phyloP scores from a whole-genome alignment of 1,140 invertebrate species.

The Cylas formicarius region DNA sequence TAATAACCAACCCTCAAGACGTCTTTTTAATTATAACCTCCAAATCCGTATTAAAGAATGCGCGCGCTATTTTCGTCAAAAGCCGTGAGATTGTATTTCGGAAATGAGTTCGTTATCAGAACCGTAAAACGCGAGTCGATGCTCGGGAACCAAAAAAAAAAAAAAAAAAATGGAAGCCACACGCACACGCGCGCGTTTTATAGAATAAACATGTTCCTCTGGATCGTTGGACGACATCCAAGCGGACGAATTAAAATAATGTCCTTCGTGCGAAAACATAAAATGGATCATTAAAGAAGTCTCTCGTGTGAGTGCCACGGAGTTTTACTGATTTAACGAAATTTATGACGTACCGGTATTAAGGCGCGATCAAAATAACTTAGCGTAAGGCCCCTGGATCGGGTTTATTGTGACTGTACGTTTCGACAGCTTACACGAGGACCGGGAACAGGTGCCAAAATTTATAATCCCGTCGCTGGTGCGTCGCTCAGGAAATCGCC shows the following conservation, averaged over 20 bases:
- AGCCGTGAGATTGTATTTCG: slow-evolving; percentile 23
- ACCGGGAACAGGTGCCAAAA: slow-evolving; percentile 22
- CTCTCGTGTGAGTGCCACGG: slow-evolving; percentile 35
- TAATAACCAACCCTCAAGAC: slow-evolving; percentile 19
- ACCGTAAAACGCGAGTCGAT: slow-evolving; percentile 29
- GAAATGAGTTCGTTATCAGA: slow-evolving; percentile 35
- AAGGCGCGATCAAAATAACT: slow-evolving; percentile 27
- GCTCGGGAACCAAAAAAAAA: slow-evolving; percentile 12
- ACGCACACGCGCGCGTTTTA: slow-evolving; percentile 15
- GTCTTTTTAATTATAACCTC: slow-evolving; percentile 23
- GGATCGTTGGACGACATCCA: slow-evolving; percentile 36
- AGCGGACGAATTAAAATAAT: slow-evolving; percentile 42
- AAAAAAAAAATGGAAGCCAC: slow-evolving; percentile 18
- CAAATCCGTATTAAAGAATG: slow-evolving; percentile 23
- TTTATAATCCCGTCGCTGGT: slow-evolving; percentile 21
- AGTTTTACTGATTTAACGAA: slow-evolving; percentile 33
- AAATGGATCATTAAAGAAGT: slow-evolving; percentile 42
- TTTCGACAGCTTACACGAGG: slow-evolving; percentile 24
- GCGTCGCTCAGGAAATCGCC: no score
- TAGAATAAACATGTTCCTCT: slow-evolving; percentile 36
- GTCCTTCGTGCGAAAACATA: slow-evolving; percentile 43
- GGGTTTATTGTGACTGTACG: slow-evolving; percentile 19
- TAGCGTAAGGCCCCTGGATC: slow-evolving; percentile 17
- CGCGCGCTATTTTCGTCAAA: slow-evolving; percentile 24
- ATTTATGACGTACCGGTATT: slow-evolving; percentile 31